Conservation (phyloP, 2,888 invertebrate species). For the Seladonia tumulorum region DNA sequence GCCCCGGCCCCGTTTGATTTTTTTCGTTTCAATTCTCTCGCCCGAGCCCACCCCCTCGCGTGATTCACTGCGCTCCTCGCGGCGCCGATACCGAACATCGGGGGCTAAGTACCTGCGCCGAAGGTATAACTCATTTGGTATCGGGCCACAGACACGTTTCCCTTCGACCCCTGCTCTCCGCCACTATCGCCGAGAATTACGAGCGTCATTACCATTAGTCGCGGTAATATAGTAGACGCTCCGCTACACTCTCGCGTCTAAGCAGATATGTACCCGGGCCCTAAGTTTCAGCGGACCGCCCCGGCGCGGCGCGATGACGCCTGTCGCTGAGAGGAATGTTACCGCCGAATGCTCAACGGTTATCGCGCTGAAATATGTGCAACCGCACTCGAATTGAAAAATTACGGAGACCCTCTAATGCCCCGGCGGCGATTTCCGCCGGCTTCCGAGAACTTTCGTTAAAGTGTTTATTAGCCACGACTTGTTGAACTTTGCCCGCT, state of each 20-base stretch:
- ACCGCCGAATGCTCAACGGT: conserved; percentile 24
- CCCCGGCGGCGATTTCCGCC: neutral
- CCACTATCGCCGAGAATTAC: conserved; percentile 78
- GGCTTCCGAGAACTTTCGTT: neutral
- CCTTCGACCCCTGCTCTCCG: conserved; percentile 52
- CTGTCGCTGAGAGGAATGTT: conserved; percentile 45
- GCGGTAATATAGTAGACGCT: conserved; percentile 73
- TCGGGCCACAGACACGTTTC: conserved; percentile 62
- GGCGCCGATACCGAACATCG: conserved; percentile 44
- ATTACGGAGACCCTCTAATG: conserved; percentile 27
- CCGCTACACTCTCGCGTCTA: conserved; percentile 52
- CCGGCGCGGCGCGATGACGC: neutral
- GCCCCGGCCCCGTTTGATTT: neutral
- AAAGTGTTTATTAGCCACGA: neutral
- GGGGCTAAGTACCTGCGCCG: conserved; percentile 55
- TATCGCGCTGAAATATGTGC: conserved; percentile 51
- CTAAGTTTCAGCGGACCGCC: conserved; percentile 47
- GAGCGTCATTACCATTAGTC: conserved; percentile 79
- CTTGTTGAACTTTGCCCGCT: neutral
- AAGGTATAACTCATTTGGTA: conserved; percentile 73
- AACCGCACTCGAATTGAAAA: conserved; percentile 15
- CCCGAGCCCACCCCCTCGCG: conserved; percentile 45
- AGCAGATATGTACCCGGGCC: conserved; percentile 60
- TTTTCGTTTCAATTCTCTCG: conserved; percentile 24
- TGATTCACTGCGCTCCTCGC: conserved; percentile 50